phyloP scores from a whole-genome alignment of 2,797 vertebrate genomes.

The Aldrovandia affinis region DNA sequence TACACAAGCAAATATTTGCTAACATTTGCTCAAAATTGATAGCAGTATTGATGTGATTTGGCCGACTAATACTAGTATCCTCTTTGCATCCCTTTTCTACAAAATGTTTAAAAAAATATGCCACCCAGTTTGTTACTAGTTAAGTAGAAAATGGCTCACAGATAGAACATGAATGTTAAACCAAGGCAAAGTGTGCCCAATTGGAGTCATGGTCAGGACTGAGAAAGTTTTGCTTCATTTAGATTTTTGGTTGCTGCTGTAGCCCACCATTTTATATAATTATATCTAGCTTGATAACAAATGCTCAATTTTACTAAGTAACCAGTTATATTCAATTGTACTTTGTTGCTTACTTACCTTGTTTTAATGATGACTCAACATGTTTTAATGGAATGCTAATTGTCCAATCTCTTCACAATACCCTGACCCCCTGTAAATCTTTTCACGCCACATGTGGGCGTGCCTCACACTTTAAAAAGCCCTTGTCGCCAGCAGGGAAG shows the following conservation, averaged over 20 bases:
- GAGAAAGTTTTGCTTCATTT: too few species aligned
- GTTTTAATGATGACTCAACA: background rate
- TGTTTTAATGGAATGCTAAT: background rate
- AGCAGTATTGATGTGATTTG: too few species aligned
- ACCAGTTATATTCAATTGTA: background rate
- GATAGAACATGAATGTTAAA: background rate
- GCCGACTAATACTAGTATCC: background rate
- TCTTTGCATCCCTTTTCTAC: background rate
- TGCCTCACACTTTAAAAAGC: background rate
- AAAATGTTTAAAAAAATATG: background rate
- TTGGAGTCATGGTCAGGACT: too few species aligned
- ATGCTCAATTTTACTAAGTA: background rate
- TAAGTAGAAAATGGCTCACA: background rate
- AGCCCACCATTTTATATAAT: too few species aligned
- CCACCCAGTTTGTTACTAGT: background rate
- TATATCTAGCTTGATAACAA: too few species aligned
- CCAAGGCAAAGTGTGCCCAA: too few species aligned
- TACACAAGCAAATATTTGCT: background rate
- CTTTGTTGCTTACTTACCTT: slow-evolving; percentile 15
- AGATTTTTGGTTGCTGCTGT: too few species aligned
- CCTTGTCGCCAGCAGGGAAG: background rate
- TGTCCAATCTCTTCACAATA: background rate
- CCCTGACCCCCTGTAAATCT: slow-evolving; percentile 7
- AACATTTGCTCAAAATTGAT: too few species aligned
- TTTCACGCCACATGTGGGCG: background rate